Evolutionary conservation across 2,797 vertebrate species (phyloP).

Genomic region (Enteromius afrohamiltoni): DNA sequence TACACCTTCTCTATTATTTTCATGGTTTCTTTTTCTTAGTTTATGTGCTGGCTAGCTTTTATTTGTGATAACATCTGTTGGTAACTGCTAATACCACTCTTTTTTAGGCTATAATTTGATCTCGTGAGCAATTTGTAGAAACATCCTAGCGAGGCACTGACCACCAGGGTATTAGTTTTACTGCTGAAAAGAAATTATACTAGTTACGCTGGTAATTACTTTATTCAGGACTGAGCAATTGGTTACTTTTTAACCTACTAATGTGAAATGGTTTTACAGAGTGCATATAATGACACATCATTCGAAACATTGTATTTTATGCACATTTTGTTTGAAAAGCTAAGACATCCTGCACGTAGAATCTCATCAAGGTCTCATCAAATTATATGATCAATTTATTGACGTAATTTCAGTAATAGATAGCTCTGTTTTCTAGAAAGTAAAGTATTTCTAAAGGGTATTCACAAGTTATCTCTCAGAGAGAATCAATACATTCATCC

Average conservation of each 20-base stretch:
- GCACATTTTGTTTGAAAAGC: not conserved
- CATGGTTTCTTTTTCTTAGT: not conserved
- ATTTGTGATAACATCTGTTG: not conserved
- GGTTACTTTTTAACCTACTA: not conserved
- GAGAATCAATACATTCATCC: conserved; percentile 33
- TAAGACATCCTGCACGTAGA: not conserved
- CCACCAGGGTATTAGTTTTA: not conserved
- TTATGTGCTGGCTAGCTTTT: not conserved
- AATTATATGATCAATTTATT: not conserved
- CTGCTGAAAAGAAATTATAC: not conserved
- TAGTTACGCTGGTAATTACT: not conserved
- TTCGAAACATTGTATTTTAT: not conserved
- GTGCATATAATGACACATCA: not conserved
- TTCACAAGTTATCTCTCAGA: conserved; percentile 11
- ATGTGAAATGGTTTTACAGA: not conserved
- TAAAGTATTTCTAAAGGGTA: not conserved
- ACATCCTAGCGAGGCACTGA: not conserved
- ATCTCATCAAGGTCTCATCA: not conserved
- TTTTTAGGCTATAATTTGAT: not conserved
- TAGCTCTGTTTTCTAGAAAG: not conserved
- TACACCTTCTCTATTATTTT: not conserved
- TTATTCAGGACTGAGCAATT: not conserved
- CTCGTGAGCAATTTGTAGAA: not conserved
- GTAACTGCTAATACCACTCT: not conserved
- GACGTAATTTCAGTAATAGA: not conserved